Evolutionary conservation across 2,888 invertebrate species (phyloP).

Genomic region (Trilocha varians): DNA sequence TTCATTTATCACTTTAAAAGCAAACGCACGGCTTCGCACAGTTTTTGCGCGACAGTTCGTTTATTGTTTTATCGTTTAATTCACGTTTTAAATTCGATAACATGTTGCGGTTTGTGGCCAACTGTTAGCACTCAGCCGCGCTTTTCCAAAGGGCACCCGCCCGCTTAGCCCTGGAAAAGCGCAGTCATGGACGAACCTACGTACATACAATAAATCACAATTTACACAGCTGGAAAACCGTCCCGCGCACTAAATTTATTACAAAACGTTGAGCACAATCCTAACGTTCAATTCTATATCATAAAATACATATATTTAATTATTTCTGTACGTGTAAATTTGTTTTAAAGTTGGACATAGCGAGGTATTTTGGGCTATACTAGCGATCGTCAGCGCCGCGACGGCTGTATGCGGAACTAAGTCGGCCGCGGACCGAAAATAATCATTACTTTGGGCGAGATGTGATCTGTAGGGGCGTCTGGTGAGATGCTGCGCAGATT

Average conservation of each 20-base stretch:
- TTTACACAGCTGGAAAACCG: not conserved
- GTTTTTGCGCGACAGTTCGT: not conserved
- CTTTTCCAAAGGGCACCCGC: constrained; percentile 16
- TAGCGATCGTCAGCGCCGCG: constrained; percentile 51
- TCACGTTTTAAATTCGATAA: not conserved
- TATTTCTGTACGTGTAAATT: constrained; percentile 49
- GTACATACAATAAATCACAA: constrained; percentile 7
- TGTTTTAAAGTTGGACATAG: constrained; percentile 52
- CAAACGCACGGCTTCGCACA: not conserved
- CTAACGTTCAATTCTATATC: constrained; percentile 17
- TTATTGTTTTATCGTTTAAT: not conserved
- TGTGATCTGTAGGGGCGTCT: constrained; percentile 60
- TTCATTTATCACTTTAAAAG: not conserved
- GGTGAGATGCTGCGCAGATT: constrained; percentile 63
- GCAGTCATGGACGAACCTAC: constrained; percentile 34
- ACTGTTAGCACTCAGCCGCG: not conserved
- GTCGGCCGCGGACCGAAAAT: constrained; percentile 63
- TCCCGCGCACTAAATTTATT: not conserved
- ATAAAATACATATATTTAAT: constrained; percentile 38
- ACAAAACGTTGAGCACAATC: constrained; percentile 9
- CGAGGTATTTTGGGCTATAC: constrained; percentile 46
- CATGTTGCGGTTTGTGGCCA: not conserved
- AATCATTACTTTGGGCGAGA: constrained; percentile 74
- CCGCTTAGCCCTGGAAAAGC: constrained; percentile 34
- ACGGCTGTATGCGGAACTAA: constrained; percentile 63